These are phyloP conservation scores for Babylonia areolata DNA, from an alignment of 1,140 invertebrate species.

Conservation along the genomic window DNA sequence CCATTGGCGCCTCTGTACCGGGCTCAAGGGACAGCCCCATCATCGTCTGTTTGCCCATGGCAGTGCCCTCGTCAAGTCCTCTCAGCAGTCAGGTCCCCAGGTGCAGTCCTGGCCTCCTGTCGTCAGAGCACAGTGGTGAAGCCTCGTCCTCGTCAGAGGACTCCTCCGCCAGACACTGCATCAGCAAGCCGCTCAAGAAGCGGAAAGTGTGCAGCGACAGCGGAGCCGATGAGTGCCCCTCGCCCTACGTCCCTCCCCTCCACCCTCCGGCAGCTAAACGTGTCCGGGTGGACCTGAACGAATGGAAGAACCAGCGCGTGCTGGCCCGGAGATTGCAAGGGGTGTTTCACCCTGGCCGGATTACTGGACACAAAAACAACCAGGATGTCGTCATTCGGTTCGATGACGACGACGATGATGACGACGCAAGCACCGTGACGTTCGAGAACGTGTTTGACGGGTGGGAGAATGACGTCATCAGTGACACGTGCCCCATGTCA, in stretches of 20 bases:
- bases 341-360: slow-evolving; percentile 89
- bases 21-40: background rate
- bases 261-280: slow-evolving; percentile 47
- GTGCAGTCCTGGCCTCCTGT: background rate
- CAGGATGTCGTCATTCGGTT: slow-evolving; percentile 85
- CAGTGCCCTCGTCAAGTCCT: no score
- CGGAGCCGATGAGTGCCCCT: background rate
- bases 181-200: slow-evolving; percentile 1
- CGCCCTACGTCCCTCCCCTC: background rate
- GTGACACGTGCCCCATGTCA: slow-evolving; percentile 92
- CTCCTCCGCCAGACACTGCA: background rate
- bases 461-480: slow-evolving; percentile 89
- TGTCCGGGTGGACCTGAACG: slow-evolving; percentile 85
- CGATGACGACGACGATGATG: slow-evolving; percentile 36
- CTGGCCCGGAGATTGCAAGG: slow-evolving; percentile 86
- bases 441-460: slow-evolving; percentile 80
- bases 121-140: background rate
- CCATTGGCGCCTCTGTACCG: no score
- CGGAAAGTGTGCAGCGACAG: background rate
- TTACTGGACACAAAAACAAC: slow-evolving; percentile 79
- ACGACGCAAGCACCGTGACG: slow-evolving; percentile 80
- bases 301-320: slow-evolving; percentile 93
- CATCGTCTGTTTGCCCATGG: background rate
- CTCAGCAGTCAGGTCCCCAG: background rate
- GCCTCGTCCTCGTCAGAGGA: background rate